phyloP scores from a whole-genome alignment of 1,140 invertebrate species.

The Pachyrhynchus sulphureomaculatus region DNA sequence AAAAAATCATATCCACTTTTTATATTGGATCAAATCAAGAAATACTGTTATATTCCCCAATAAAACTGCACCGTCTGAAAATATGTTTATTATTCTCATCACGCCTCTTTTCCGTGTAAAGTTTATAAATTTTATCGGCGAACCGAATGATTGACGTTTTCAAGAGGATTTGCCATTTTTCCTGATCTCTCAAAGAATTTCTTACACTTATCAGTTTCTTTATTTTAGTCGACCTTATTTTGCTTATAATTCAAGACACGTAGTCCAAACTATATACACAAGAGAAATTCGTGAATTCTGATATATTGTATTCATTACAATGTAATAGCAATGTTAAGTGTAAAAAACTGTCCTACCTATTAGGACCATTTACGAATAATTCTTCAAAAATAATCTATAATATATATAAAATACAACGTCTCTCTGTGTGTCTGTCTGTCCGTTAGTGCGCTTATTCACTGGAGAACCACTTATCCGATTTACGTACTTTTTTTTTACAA shows the following conservation, averaged over 20 bases:
- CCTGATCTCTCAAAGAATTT: constrained; percentile 41
- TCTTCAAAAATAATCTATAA: no score
- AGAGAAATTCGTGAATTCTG: constrained; percentile 1
- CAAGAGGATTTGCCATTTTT: constrained; percentile 35
- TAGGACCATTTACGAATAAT: no score
- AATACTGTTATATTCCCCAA: no score
- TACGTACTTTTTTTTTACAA: no score
- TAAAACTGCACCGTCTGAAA: background rate
- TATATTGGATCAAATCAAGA: no score
- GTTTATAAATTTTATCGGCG: constrained; percentile 39
- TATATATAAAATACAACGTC: no score
- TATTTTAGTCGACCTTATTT: background rate
- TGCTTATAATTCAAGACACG: background rate
- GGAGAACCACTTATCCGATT: no score
- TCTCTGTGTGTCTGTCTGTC: no score
- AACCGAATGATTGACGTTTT: constrained; percentile 44
- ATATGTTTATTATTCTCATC: background rate
- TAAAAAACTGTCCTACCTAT: no score
- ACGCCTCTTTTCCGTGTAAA: constrained; percentile 22
- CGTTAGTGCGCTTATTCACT: no score
- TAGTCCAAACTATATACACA: background rate
- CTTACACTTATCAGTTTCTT: constrained; percentile 39
- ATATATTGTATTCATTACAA: background rate
- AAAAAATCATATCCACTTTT: no score
- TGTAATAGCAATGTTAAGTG: background rate